phyloP scores from a whole-genome alignment of 2,888 invertebrate genomes.

The Dicyrtomina minuta region DNA sequence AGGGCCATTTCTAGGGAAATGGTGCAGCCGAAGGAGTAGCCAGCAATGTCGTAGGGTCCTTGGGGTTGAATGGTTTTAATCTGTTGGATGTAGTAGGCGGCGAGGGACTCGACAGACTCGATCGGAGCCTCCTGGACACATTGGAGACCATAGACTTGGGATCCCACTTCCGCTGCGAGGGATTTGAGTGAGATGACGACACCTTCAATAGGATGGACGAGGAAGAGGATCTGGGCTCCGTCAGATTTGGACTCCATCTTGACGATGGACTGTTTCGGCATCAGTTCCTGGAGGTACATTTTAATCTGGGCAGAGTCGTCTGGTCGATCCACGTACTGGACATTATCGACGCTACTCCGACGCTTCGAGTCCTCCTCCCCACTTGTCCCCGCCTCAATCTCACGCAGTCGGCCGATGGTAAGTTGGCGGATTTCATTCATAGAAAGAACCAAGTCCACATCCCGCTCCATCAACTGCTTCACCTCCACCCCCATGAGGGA shows the following conservation, averaged over 20 bases:
- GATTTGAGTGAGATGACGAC: slow-evolving; percentile 69
- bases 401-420: slow-evolving; percentile 73
- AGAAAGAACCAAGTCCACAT: slow-evolving; percentile 84
- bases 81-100: slow-evolving; percentile 70
- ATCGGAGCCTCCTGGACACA: slow-evolving; percentile 77
- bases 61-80: slow-evolving; percentile 73
- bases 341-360: neutral
- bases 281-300: slow-evolving; percentile 63
- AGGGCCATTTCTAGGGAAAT: slow-evolving; percentile 94
- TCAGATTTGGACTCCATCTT: slow-evolving; percentile 60
- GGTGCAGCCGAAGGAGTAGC: slow-evolving; percentile 94
- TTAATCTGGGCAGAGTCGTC: slow-evolving; percentile 46
- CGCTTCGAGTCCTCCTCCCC: slow-evolving; percentile 23
- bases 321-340: slow-evolving; percentile 18
- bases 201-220: slow-evolving; percentile 87
- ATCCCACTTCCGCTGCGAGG: slow-evolving; percentile 71
- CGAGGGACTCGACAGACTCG: slow-evolving; percentile 70
- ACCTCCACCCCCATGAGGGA: slow-evolving; percentile 99
- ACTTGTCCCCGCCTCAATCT: slow-evolving; percentile 58
- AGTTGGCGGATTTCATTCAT: slow-evolving; percentile 87
- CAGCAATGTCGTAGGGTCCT: slow-evolving; percentile 85
- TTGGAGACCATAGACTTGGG: slow-evolving; percentile 85
- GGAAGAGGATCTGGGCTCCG: slow-evolving; percentile 57
- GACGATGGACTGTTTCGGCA: slow-evolving; percentile 73
- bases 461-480: slow-evolving; percentile 90